Evolutionary conservation across 2,888 invertebrate genomes (phyloP).

Genomic region (Parnassius apollo): DNA sequence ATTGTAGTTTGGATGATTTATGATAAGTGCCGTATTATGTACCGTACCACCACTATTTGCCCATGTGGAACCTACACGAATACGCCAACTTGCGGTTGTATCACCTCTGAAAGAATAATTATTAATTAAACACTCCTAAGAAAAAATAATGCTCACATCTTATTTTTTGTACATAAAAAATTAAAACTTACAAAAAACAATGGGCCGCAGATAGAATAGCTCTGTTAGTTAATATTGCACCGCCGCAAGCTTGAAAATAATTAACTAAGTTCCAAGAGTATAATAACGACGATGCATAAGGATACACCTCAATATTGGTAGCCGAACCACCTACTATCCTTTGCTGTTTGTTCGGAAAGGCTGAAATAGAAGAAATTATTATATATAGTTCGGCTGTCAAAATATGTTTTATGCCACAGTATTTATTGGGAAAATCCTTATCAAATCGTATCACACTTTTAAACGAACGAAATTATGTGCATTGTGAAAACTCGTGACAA

Average conservation of each 20-base stretch:
- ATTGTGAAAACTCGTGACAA: no score
- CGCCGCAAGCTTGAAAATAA: constrained; percentile 42
- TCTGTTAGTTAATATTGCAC: constrained; percentile 21
- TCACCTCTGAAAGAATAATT: constrained; percentile 38
- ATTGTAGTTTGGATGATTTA: constrained; percentile 52
- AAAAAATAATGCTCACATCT: background rate
- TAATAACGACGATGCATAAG: constrained; percentile 37
- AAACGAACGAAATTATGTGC: no score
- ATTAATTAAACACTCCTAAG: background rate
- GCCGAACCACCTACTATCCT: constrained; percentile 43
- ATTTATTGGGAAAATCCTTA: no score
- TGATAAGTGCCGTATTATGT: constrained; percentile 30
- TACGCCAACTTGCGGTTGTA: constrained; percentile 39
- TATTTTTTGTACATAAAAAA: background rate
- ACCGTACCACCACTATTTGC: constrained; percentile 50
- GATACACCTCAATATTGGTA: constrained; percentile 39
- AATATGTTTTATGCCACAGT: background rate
- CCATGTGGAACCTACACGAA: constrained; percentile 49
- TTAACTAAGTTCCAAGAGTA: constrained; percentile 30
- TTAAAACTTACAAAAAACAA: constrained; percentile 23
- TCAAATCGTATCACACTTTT: no score
- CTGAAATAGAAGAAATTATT: constrained; percentile 20
- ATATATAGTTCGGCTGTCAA: no score
- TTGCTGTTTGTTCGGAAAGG: constrained; percentile 29
- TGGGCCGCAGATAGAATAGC: constrained; percentile 24